A percentile compares a stretch with the other conserved stretches of the same genome.
Conservation (phyloP, 2,797 vertebrate species). For the Diplodus sargus region DNA sequence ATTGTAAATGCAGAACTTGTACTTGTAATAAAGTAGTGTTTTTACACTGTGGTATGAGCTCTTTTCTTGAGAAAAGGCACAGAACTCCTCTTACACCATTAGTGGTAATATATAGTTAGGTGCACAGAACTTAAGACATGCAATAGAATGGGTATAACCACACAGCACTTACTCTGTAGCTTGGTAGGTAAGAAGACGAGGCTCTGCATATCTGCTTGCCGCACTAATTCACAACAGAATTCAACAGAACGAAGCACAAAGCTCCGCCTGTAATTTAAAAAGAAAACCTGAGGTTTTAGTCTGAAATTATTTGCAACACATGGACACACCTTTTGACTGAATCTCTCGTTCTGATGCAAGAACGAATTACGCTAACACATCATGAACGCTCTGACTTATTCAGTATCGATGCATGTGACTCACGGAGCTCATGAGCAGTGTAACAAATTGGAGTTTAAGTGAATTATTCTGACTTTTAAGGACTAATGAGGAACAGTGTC, state of each 20-base stretch:
- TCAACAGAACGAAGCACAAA: conserved; percentile 15
- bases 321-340: neutral
- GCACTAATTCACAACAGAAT: conserved; percentile 20
- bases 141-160: conserved; percentile 44
- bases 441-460: neutral
- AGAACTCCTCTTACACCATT: no score
- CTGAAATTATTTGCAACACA: conserved; percentile 14
- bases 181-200: conserved; percentile 14
- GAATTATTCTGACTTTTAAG: conserved; percentile 11
- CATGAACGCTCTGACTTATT: neutral
- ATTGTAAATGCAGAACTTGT: no score
- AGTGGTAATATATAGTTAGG: conserved; percentile 1
- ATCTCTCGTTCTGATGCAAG: neutral
- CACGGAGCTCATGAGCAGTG: conserved; percentile 4
- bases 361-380: neutral
- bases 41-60: no score
- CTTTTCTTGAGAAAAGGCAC: no score
- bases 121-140: neutral
- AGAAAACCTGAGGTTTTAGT: neutral
- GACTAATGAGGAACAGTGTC: neutral
- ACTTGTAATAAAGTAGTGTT: no score
- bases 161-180: conserved; percentile 34
- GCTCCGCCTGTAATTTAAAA: neutral
- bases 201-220: conserved; percentile 4
- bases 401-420: conserved; percentile 18